phyloP scores from a whole-genome alignment of 2,888 invertebrate genomes.

The Eristalis pertinax region DNA sequence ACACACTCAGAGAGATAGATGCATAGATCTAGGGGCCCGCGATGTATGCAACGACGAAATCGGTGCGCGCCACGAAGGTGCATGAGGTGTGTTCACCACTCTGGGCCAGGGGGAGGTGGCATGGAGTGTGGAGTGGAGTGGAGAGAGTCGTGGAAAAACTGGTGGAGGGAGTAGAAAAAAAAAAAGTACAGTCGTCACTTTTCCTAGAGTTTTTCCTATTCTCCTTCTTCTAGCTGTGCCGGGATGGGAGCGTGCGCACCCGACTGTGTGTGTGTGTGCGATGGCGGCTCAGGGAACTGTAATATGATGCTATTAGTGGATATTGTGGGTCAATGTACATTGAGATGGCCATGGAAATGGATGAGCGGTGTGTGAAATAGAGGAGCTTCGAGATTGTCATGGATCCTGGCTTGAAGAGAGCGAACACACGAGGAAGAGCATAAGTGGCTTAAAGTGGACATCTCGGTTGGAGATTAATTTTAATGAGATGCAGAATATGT shows the following conservation, averaged over 20 bases:
- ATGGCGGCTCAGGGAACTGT: constrained; percentile 43
- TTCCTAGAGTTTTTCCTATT: constrained; percentile 53
- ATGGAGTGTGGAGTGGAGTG: not conserved
- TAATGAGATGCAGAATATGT: not conserved
- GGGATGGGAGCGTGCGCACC: not conserved
- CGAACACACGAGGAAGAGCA: not conserved
- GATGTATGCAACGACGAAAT: constrained; percentile 36
- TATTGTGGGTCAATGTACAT: constrained; percentile 67
- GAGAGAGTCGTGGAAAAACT: not conserved
- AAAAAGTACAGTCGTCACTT: constrained; percentile 70
- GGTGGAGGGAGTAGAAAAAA: constrained; percentile 2
- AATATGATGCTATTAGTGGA: constrained; percentile 53
- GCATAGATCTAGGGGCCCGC: constrained; percentile 4
- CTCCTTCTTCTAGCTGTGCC: constrained; percentile 8
- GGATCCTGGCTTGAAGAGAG: not conserved
- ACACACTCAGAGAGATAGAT: not conserved
- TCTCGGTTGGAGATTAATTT: not conserved
- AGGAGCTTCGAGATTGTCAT: not conserved
- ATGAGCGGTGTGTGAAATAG: constrained; percentile 12
- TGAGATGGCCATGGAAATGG: constrained; percentile 38
- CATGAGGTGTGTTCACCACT: constrained; percentile 7
- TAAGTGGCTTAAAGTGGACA: not conserved
- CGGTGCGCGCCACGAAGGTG: constrained; percentile 40
- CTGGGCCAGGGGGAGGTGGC: constrained; percentile 1
- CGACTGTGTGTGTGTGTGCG: constrained; percentile 20